A percentile compares a stretch with the other conserved stretches of the same genome.
Evolutionary conservation across 2,113 vertebrate species (phyloP).

Genomic region (Mystacornis crossleyi): DNA sequence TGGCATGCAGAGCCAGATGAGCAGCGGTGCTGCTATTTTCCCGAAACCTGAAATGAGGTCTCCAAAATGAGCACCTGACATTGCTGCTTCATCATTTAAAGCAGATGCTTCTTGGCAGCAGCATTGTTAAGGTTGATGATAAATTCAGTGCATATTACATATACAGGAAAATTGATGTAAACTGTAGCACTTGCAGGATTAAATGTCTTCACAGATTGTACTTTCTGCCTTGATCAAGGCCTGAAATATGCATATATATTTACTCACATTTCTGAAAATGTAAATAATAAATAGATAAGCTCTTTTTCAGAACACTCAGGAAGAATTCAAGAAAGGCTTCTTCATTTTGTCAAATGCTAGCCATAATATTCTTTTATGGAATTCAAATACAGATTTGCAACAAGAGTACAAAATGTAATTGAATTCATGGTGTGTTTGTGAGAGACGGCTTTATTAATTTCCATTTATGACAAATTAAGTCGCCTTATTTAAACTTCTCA

Average conservation of each 20-base stretch:
- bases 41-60: neutral
- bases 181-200: neutral
- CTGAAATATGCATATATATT: neutral
- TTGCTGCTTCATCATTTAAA: neutral
- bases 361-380: neutral
- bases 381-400: neutral
- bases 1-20: neutral
- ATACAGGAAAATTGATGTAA: neutral
- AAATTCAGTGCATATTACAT: neutral
- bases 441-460: conserved; percentile 54
- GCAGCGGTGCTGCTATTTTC: neutral
- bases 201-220: neutral
- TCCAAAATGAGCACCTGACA: neutral
- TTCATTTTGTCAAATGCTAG: neutral
- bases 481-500: conserved; percentile 47
- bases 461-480: conserved; percentile 52
- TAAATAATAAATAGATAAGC: neutral
- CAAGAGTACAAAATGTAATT: neutral
- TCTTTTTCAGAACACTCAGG: neutral
- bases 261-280: neutral
- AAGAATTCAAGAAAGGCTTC: neutral
- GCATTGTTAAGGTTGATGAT: neutral
- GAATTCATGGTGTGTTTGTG: neutral
- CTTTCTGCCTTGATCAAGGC: neutral
- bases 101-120: conserved; percentile 1